A percentile compares a stretch with the other conserved stretches of the same genome.
Conservation (phyloP, 2,888 invertebrate genomes). For the Phortica okadai region DNA sequence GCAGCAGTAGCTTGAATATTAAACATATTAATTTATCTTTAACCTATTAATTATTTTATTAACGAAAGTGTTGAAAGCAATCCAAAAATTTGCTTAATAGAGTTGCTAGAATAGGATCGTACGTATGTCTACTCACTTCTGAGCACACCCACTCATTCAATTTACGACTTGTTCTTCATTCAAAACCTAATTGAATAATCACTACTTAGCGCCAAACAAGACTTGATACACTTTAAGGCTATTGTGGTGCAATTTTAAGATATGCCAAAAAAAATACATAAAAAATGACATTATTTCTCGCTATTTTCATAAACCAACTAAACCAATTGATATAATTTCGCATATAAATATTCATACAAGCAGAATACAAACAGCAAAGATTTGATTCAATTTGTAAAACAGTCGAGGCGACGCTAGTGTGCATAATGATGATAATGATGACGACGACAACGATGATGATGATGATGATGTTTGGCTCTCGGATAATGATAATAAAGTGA, state of each 20-base stretch:
- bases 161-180: background rate
- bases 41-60: too few relatives aligned
- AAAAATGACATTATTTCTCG: background rate
- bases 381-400: slow-evolving; percentile 22
- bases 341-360: slow-evolving; percentile 12
- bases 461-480: background rate
- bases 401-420: background rate
- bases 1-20: too few relatives aligned
- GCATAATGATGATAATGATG: background rate
- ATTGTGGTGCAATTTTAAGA: background rate
- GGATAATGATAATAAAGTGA: background rate
- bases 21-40: too few relatives aligned
- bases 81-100: too few relatives aligned
- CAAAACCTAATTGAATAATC: background rate
- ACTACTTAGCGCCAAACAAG: background rate
- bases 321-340: slow-evolving; percentile 24
- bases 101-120: too few relatives aligned
- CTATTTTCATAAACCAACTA: background rate
- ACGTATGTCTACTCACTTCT: too few relatives aligned
- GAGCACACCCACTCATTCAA: background rate
- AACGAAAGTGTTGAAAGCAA: too few relatives aligned
- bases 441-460: background rate
- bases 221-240: too few relatives aligned
- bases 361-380: background rate
- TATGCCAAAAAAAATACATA: background rate